Conservation (phyloP, 2,113 vertebrate genomes). For the Dryoscopus gambensis region DNA sequence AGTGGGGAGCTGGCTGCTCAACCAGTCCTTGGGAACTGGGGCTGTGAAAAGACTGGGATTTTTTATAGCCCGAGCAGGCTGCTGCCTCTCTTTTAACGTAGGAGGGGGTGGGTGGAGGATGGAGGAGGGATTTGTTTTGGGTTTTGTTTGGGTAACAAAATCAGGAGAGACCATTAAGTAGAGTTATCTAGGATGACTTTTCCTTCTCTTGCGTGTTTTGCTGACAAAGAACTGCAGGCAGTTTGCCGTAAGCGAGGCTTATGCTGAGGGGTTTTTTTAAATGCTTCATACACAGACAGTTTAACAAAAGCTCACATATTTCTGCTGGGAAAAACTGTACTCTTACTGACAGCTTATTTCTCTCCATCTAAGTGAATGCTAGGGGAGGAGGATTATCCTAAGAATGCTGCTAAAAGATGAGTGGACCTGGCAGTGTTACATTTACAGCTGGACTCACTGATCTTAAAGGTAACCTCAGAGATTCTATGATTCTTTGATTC, state of each 20-base stretch:
- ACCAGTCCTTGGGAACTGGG: neutral
- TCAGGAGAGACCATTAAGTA: neutral
- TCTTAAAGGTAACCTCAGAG: neutral
- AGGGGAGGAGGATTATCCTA: neutral
- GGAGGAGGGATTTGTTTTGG: slow-evolving; percentile 24
- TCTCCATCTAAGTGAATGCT: neutral
- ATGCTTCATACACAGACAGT: neutral
- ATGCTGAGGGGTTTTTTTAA: neutral
- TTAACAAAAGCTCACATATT: neutral
- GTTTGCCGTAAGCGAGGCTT: neutral
- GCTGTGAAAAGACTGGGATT: neutral
- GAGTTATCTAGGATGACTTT: neutral
- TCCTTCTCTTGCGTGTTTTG: neutral
- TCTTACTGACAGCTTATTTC: neutral
- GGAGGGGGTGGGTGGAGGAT: neutral
- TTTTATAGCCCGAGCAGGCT: slow-evolving; percentile 16
- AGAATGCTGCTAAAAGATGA: neutral
- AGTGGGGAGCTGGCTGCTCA: neutral
- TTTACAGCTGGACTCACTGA: neutral
- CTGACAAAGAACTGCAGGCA: neutral
- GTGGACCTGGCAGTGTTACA: neutral
- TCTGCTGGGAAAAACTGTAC: neutral
- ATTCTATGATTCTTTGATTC: neutral
- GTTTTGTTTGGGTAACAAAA: slow-evolving; percentile 52
- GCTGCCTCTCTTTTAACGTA: neutral